These are phyloP conservation scores for Philhelius pedissequus DNA, from an alignment of 2,888 invertebrate species.

Conservation along the genomic window DNA sequence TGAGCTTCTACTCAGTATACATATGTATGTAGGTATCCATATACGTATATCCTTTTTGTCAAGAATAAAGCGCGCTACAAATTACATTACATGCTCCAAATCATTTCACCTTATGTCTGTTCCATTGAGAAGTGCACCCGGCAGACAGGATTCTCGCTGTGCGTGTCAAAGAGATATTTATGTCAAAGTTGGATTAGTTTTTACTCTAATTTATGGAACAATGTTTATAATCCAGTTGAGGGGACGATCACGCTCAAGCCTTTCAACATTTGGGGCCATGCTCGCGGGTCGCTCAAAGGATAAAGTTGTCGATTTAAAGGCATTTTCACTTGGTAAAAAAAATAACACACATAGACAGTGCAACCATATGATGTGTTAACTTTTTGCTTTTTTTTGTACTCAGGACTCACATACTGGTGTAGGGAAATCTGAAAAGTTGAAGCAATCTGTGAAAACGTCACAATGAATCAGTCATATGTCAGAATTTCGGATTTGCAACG, in stretches of 20 bases:
- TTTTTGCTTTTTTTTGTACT: slow-evolving; percentile 9
- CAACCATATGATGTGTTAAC: slow-evolving; percentile 17
- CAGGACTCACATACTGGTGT: background rate
- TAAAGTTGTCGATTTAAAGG: slow-evolving; percentile 60
- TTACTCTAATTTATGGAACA: slow-evolving; percentile 62
- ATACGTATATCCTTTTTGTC: too few relatives aligned
- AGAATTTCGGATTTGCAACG: slow-evolving; percentile 43
- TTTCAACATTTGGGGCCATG: background rate
- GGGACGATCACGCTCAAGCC: background rate
- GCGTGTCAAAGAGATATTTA: slow-evolving; percentile 64
- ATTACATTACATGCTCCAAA: slow-evolving; percentile 29
- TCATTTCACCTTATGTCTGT: slow-evolving; percentile 32
- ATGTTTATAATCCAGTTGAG: slow-evolving; percentile 52
- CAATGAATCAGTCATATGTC: slow-evolving; percentile 55
- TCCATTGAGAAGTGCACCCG: slow-evolving; percentile 22
- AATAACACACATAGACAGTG: background rate
- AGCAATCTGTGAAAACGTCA: slow-evolving; percentile 24
- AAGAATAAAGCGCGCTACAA: slow-evolving; percentile 31
- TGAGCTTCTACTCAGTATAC: background rate
- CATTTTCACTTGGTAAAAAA: slow-evolving; percentile 36
- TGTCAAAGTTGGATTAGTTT: slow-evolving; percentile 65
- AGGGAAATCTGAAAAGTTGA: background rate
- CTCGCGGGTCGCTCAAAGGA: slow-evolving; percentile 34
- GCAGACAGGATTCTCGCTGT: slow-evolving; percentile 51
- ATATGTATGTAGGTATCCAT: too few relatives aligned